A percentile compares a stretch with the other conserved stretches of the same genome.
Conservation (phyloP, 2,113 vertebrate species). For the Melozone crissalis region DNA sequence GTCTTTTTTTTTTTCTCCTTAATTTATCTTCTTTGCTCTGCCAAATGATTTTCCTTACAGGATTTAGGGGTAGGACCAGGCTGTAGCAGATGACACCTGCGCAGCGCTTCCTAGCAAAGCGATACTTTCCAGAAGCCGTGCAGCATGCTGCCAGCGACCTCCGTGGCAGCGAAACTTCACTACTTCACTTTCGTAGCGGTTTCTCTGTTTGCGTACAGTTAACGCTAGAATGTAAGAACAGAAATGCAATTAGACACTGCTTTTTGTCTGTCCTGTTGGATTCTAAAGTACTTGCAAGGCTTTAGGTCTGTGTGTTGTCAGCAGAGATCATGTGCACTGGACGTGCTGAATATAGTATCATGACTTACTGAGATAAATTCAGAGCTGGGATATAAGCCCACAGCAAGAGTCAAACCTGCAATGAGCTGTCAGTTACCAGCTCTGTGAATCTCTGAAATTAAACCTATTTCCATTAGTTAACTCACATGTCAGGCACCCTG, state of each 20-base stretch:
- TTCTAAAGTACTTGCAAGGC: neutral
- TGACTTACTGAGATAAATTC: constrained; percentile 54
- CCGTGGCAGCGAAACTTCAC: constrained; percentile 3
- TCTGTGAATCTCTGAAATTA: neutral
- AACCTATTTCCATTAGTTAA: neutral
- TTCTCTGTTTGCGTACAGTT: neutral
- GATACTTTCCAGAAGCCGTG: neutral
- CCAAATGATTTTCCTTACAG: neutral
- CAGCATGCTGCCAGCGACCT: neutral
- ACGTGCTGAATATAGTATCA: constrained; percentile 51
- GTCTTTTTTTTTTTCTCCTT: neutral
- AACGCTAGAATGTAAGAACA: neutral
- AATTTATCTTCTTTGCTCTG: neutral
- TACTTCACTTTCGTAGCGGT: neutral
- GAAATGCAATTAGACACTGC: neutral
- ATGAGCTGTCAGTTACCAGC: neutral
- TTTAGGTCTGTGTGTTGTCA: neutral
- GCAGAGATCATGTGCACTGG: constrained; percentile 2
- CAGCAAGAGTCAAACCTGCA: neutral
- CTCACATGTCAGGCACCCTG: neutral
- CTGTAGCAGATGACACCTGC: constrained; percentile 69
- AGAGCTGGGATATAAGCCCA: constrained; percentile 54
- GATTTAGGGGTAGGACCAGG: neutral
- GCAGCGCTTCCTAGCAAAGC: neutral
- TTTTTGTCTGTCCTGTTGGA: neutral